Conservation (phyloP, 2,113 vertebrate species). For the Hymenochirus boettgeri region DNA sequence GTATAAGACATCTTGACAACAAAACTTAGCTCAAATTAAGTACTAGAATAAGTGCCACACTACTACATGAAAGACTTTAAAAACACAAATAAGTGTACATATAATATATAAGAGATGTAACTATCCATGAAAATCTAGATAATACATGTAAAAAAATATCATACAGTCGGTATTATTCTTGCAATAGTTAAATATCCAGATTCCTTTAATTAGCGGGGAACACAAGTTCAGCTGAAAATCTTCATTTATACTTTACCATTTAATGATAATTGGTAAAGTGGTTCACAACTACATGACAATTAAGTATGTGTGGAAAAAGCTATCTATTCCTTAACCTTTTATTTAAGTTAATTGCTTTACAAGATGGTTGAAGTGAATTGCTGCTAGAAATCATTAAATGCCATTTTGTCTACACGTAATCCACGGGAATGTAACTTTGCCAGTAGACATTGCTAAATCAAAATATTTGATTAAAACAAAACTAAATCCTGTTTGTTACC, state of each 20-base stretch:
- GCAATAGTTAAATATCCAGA: no score
- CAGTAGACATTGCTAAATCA: slow-evolving; percentile 10
- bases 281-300: slow-evolving; percentile 28
- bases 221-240: background rate
- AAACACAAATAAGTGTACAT: no score
- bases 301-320: slow-evolving; percentile 13
- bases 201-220: no score
- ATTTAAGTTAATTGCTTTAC: slow-evolving; percentile 24
- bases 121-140: no score
- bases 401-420: slow-evolving; percentile 15
- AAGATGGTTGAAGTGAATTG: background rate
- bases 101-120: no score
- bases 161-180: no score
- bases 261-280: slow-evolving; percentile 29
- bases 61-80: no score
- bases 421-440: background rate
- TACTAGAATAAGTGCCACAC: no score
- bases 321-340: slow-evolving; percentile 20
- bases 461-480: slow-evolving; percentile 4
- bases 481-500: background rate
- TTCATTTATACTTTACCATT: slow-evolving; percentile 7
- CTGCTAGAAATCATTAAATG: slow-evolving; percentile 11
- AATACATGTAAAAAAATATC: no score
- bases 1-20: no score
- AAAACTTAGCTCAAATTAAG: no score